phyloP scores from a whole-genome alignment of 64 coral and sea anemone genomes.

The Pocillopora damicornis region DNA sequence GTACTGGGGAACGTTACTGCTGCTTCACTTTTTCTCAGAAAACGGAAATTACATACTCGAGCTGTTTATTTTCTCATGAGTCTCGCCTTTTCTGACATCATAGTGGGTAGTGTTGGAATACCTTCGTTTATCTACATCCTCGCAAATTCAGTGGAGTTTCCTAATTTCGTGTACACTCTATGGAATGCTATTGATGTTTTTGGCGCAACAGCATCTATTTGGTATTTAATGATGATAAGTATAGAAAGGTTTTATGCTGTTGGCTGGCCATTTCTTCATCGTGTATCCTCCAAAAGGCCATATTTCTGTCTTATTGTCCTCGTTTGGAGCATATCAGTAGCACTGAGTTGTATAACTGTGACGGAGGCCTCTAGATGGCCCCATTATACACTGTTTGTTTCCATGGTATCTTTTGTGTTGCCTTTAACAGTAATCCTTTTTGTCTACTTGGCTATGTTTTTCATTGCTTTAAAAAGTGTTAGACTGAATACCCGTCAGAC shows the following conservation, averaged over 20 bases:
- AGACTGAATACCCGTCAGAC: conserved; percentile 12
- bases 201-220: conserved; percentile 55
- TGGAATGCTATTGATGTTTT: conserved; percentile 66
- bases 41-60: conserved; percentile 62
- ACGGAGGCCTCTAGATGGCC: conserved; percentile 36
- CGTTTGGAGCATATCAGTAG: conserved; percentile 47
- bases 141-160: conserved; percentile 41
- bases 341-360: conserved; percentile 49
- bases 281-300: conserved; percentile 42
- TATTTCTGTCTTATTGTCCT: conserved; percentile 47
- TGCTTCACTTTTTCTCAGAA: conserved; percentile 34
- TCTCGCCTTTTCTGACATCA: conserved; percentile 51
- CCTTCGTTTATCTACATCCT: conserved; percentile 66
- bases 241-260: conserved; percentile 66
- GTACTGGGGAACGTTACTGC: conserved; percentile 43
- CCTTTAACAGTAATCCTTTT: conserved; percentile 51
- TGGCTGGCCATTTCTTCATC: conserved; percentile 68
- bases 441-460: conserved; percentile 63
- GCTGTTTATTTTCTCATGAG: conserved; percentile 51
- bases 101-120: conserved; percentile 48
- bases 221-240: conserved; percentile 65
- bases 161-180: conserved; percentile 37
- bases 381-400: conserved; percentile 52
- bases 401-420: conserved; percentile 33
- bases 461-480: conserved; percentile 41